phyloP scores from a whole-genome alignment of 2,888 invertebrate genomes.

The Melangyna quadrimaculata region DNA sequence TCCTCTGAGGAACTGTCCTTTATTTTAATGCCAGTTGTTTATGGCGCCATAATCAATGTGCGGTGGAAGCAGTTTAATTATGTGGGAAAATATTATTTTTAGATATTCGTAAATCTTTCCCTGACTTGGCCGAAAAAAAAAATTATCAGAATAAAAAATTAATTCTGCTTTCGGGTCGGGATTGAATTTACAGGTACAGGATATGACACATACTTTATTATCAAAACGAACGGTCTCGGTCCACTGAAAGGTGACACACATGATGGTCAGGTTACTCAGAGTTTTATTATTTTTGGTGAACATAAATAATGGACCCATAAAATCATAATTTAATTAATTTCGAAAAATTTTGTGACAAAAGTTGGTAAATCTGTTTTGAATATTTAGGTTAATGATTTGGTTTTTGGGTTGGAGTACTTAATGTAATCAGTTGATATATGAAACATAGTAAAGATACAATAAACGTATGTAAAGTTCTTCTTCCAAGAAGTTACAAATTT shows the following conservation, averaged over 20 bases:
- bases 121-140: not conserved
- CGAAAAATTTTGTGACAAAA: too few species aligned
- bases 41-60: conserved; percentile 20
- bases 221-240: not conserved
- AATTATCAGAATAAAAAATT: not conserved
- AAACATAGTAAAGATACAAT: too few species aligned
- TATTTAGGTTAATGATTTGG: too few species aligned
- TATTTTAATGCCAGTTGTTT: conserved; percentile 46
- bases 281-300: not conserved
- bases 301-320: not conserved
- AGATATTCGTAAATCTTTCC: not conserved
- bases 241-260: not conserved
- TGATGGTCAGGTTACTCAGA: not conserved
- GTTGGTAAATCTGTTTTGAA: too few species aligned
- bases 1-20: conserved; percentile 6
- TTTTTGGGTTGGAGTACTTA: too few species aligned
- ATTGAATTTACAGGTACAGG: not conserved
- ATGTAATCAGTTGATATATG: too few species aligned
- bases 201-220: conserved; percentile 1
- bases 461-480: too few species aligned
- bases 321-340: too few species aligned
- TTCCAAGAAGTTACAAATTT: too few species aligned
- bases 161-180: not conserved
- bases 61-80: conserved; percentile 46
- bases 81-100: conserved; percentile 45